Evolutionary conservation across 2,113 vertebrate genomes (phyloP).

Genomic region (Macrotis lagotis): DNA sequence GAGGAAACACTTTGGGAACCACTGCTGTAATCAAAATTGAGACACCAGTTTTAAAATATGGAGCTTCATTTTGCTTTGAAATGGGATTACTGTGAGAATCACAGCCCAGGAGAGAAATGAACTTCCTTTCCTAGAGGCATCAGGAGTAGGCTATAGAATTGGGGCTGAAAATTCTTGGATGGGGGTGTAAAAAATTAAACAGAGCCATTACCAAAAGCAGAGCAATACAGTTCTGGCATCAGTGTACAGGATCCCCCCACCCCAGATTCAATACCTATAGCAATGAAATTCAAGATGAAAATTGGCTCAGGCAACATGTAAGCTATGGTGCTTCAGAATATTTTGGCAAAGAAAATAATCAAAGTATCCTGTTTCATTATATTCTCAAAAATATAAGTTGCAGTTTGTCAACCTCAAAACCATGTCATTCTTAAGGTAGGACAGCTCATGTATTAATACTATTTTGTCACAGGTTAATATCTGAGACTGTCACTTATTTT

Average conservation of each 20-base stretch:
- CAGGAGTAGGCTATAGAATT: not conserved
- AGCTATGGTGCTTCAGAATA: slow-evolving; percentile 14
- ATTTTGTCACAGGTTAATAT: slow-evolving; percentile 11
- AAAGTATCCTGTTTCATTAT: slow-evolving; percentile 13
- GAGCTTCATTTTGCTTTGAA: not conserved
- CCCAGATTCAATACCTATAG: slow-evolving; percentile 7
- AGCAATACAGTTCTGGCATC: slow-evolving; percentile 17
- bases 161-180: not conserved
- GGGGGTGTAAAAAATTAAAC: not conserved
- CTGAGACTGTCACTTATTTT: slow-evolving; percentile 38
- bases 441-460: not conserved
- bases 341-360: slow-evolving; percentile 41
- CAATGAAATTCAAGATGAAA: slow-evolving; percentile 43
- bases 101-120: not conserved
- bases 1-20: not conserved
- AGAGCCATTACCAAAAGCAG: not conserved
- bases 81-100: not conserved
- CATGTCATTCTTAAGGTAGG: slow-evolving; percentile 21
- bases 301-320: slow-evolving; percentile 10
- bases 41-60: not conserved
- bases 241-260: slow-evolving; percentile 1
- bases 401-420: slow-evolving; percentile 33
- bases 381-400: slow-evolving; percentile 51
- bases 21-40: not conserved
- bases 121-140: not conserved